Base-by-base conservation (phyloP, 2,888 invertebrate genomes). In the Eristalis arbustorum region DNA sequence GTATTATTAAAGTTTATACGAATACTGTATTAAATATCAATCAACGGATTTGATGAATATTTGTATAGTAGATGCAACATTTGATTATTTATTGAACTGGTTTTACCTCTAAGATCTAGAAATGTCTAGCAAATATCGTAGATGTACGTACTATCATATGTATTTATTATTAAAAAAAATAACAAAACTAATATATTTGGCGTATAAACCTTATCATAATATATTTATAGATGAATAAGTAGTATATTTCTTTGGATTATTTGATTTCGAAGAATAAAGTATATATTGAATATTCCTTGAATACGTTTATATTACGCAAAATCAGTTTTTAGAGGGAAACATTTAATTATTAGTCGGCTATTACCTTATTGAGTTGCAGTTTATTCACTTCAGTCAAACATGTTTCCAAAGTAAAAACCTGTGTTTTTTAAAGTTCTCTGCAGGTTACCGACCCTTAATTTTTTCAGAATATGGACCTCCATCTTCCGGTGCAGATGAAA, bases 61-160 rank as follows among this genome's bases (percentile, higher is more conserved):
- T 23, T 13, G 31, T 28, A 62, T 62, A 62, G 40, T 14, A 56
- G 25, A 37, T 63, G 56, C 56, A 37, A 40, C 34, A 72, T 79
- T 72, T 67, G 31, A 67, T 61, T 63, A 63, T n/a, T 63, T 22
- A 73, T 73, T 25, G 63, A 69, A 37, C 62, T 62, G 42, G 28
- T 49, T 71, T 49, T 62, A 56, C 14, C 49, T 62, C 37, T 71
- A 37, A 42, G 56, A 40, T 2, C 34, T 71, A 71, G 69, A 42
- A 49, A 57, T 57, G 8, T 34, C n/a, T n/a, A 64, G 62, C 68
- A 59, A 66, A 56, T 72, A 49, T 61, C n/a, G 57, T 68, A 61
- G 42, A 61, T 61, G 67, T 68, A 66, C 23, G 67, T 68, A 66
- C 23, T 49, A 22, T n/a, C 1, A 68, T 42, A 28, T 68, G 61